Evolutionary conservation across 2,113 vertebrate genomes (phyloP).

Genomic region (Macrotus californicus): DNA sequence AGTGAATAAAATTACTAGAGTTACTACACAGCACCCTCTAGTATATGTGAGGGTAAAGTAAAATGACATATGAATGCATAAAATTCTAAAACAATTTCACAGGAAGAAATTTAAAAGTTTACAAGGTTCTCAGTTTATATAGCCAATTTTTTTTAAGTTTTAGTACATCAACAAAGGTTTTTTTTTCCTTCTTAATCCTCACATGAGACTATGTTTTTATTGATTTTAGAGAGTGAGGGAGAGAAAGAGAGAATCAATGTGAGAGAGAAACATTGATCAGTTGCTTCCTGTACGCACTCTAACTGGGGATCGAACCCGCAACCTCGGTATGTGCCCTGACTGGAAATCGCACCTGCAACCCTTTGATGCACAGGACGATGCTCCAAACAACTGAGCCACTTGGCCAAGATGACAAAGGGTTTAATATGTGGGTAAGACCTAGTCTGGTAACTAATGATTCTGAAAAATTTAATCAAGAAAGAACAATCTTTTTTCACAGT

Average conservation of each 20-base stretch:
- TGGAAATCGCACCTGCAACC: too few species aligned
- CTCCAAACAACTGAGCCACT: too few species aligned
- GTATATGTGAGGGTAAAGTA: background rate
- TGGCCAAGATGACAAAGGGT: background rate
- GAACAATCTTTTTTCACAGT: background rate
- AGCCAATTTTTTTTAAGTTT: background rate
- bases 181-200: background rate
- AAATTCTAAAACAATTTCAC: background rate
- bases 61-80: background rate
- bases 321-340: too few species aligned
- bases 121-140: background rate
- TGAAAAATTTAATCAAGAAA: background rate
- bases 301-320: too few species aligned
- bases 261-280: too few species aligned
- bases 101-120: background rate
- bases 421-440: background rate
- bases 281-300: too few species aligned
- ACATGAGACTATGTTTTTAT: too few species aligned
- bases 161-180: background rate
- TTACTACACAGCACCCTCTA: background rate
- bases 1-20: background rate
- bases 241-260: too few species aligned
- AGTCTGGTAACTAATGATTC: background rate
- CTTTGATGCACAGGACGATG: too few species aligned
- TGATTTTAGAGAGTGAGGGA: too few species aligned